A percentile compares a stretch with the other conserved stretches of the same genome.
phyloP scores from a whole-genome alignment of 2,113 vertebrate genomes.

The Hystrix brachyura region DNA sequence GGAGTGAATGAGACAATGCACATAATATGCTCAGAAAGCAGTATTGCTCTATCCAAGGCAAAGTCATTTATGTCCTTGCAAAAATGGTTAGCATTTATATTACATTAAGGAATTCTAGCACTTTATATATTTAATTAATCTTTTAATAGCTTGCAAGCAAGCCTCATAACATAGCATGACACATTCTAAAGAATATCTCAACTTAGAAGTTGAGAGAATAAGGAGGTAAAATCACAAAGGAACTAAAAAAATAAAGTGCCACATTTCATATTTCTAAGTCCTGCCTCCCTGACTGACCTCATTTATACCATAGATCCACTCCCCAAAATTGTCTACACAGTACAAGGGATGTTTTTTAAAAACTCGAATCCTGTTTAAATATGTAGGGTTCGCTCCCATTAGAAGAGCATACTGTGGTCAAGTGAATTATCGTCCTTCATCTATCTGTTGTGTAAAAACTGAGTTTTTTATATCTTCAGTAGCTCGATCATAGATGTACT shows the following conservation, averaged over 20 bases:
- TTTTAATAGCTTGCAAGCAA: background rate
- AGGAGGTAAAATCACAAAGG: slow-evolving; percentile 16
- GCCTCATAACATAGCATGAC: background rate
- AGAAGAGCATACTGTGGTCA: background rate
- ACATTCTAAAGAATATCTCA: slow-evolving; percentile 8
- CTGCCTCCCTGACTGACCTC: background rate
- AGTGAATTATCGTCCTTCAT: slow-evolving; percentile 51
- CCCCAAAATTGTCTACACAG: background rate
- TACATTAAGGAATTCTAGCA: slow-evolving; percentile 20
- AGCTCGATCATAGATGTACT: background rate
- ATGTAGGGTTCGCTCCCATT: background rate
- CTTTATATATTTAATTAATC: slow-evolving; percentile 30
- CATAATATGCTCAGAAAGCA: background rate
- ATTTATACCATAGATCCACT: background rate
- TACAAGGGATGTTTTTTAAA: background rate
- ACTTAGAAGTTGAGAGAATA: background rate
- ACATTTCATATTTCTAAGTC: background rate
- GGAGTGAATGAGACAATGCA: background rate
- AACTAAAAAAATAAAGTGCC: background rate
- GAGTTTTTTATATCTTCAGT: background rate
- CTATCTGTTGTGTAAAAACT: slow-evolving; percentile 13
- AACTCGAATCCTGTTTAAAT: slow-evolving; percentile 39
- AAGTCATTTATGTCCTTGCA: slow-evolving; percentile 5
- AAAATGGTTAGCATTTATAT: slow-evolving; percentile 8
- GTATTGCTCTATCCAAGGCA: background rate